Percentiles rank a stretch among this genome's conserved stretches.
phyloP scores from a whole-genome alignment of 37 sponge, comb jelly and placozoan genomes.

The Agelas oroides region DNA sequence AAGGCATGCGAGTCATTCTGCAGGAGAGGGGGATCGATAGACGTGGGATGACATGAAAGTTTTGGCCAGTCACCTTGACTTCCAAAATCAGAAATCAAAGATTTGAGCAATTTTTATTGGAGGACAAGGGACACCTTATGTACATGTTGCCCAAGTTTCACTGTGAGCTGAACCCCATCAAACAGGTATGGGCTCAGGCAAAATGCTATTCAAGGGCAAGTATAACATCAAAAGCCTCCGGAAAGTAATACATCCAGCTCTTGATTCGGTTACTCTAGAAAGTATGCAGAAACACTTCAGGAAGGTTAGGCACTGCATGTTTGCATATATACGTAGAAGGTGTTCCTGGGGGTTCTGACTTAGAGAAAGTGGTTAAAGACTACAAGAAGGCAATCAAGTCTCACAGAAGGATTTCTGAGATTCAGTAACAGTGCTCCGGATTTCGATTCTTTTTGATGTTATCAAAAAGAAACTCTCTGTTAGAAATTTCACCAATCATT shows the following conservation, averaged over 20 bases:
- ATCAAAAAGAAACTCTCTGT: background rate
- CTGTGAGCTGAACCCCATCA: too few species aligned
- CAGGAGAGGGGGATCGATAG: conserved; percentile 35
- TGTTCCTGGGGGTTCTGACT: conserved; percentile 38
- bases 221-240: background rate
- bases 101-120: too few species aligned
- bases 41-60: conserved; percentile 16
- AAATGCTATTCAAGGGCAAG: too few species aligned
- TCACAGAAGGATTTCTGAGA: conserved; percentile 36
- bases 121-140: too few species aligned
- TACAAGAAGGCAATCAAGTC: conserved; percentile 45
- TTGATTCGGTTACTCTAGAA: background rate
- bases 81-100: too few species aligned
- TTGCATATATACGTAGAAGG: conserved; percentile 55
- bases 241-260: too few species aligned
- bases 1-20: too few species aligned
- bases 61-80: conserved; percentile 23
- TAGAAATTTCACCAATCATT: background rate
- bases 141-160: too few species aligned
- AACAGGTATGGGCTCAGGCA: too few species aligned
- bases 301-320: conserved; percentile 47
- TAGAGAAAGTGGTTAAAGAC: conserved; percentile 32
- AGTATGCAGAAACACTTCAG: conserved; percentile 43
- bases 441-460: background rate
- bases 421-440: conserved; percentile 1